Evolutionary conservation across 2,888 invertebrate species (phyloP).

Genomic region (Isotomurus palustris): DNA sequence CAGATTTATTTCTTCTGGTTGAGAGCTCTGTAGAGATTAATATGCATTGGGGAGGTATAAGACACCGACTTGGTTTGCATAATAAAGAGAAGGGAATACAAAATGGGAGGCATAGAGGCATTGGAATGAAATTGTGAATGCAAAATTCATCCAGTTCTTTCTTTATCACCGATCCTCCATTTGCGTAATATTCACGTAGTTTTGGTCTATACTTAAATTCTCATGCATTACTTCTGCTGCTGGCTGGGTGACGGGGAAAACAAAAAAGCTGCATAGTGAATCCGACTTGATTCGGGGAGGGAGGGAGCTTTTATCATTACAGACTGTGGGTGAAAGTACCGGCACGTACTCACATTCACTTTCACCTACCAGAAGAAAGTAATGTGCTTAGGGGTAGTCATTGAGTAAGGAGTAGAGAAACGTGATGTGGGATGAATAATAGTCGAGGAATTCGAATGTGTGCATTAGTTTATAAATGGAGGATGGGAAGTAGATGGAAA

Average conservation of each 20-base stretch:
- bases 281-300: not conserved
- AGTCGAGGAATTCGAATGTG: no score
- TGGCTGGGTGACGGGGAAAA: no score
- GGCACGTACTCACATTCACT: no score
- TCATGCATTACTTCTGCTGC: no score
- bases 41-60: constrained; percentile 37
- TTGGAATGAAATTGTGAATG: constrained; percentile 16
- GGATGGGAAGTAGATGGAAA: no score
- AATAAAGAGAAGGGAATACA: constrained; percentile 26
- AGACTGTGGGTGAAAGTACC: no score
- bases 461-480: no score
- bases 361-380: no score
- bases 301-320: not conserved
- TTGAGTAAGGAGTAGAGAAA: no score
- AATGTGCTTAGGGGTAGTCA: no score
- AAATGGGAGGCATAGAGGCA: not conserved
- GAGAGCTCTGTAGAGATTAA: constrained; percentile 35
- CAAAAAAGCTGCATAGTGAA: not conserved
- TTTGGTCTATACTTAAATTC: not conserved
- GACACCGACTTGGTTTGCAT: constrained; percentile 35
- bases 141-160: constrained; percentile 14
- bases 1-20: constrained; percentile 37
- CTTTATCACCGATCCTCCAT: not conserved
- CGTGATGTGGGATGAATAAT: no score
- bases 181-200: not conserved